Evolutionary conservation across 2,113 vertebrate species (phyloP), one percentile per base, ranked within the genome.

Genomic region (Himantopus leucocephalus): DNA sequence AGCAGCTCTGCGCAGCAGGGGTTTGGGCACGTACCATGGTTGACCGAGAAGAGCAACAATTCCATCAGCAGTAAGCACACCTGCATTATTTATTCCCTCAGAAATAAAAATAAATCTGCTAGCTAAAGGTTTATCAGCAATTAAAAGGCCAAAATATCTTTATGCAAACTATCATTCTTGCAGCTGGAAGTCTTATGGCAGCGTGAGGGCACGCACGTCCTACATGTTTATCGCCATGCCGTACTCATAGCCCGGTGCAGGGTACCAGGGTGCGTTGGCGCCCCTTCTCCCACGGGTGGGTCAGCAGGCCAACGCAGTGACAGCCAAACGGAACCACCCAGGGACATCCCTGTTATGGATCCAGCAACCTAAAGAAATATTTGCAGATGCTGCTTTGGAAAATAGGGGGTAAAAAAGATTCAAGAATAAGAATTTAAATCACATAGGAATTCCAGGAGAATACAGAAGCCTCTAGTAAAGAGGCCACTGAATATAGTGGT

Each of bases 191-290:
- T 41, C 56, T 41, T 32, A 4, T 0, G 3, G 73, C 52, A 21
- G 16, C 27, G 30, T 0, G 0, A 32, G n/a, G 60, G 59, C 45
- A 74, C 1, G 0, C 2, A 2, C 27, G 9, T 62, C 56, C 72
- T 30, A 3, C 4, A 0, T 8, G 60, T 27, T 34, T 55, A 13
- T 59, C 68, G 27, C 47, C 8, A 0, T 9, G 50, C 48, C 6
- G 9, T 2, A 32, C 15, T 22, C 5, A 16, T 29, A n/a, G 37
- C 17, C 9, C 4, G 3, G 29, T 7, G 41, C 39, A 20, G 34
- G 55, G 58, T 12, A 20, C 19, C 45, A 8, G 70, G 41, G 24
- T 6, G 16, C 0, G 0, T 3, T 10, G 70, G 37, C 27, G 82
- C 43, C 70, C 50, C 27, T 62, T 14, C 26, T 55, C n/a, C 52